These are phyloP conservation scores for Anoplopoma fimbria DNA, from an alignment of 2,113 vertebrate species.

Conservation along the genomic window DNA sequence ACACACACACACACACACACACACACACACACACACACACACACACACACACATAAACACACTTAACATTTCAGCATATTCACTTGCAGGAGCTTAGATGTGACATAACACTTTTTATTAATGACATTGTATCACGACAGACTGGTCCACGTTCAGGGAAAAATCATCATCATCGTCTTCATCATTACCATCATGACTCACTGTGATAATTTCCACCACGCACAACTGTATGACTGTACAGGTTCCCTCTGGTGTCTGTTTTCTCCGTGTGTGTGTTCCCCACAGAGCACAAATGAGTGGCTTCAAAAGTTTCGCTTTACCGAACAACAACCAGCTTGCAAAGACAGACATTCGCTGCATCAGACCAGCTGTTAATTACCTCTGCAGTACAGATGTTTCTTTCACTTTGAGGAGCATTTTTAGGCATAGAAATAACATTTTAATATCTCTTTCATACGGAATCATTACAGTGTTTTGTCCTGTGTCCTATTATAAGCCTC, in stretches of 20 bases:
- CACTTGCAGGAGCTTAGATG: conserved; percentile 76
- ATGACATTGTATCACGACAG: conserved; percentile 96
- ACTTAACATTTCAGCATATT: conserved; percentile 16
- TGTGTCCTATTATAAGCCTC: conserved; percentile 20
- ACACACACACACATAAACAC: conserved; percentile 34
- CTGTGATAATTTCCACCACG: conserved; percentile 50
- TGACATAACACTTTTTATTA: conserved; percentile 95
- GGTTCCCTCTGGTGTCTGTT: conserved; percentile 35
- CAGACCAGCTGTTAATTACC: conserved; percentile 48
- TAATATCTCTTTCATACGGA: conserved; percentile 27
- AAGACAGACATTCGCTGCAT: conserved; percentile 43
- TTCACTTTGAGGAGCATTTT: conserved; percentile 38
- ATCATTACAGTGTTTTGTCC: conserved; percentile 13
- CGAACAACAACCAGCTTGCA: conserved; percentile 25
- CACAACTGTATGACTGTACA: conserved; percentile 52
- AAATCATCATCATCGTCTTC: conserved; percentile 69
- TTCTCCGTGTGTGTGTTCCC: conserved; percentile 9
- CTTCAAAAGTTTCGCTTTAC: background rate
- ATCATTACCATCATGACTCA: conserved; percentile 60
- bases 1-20: background rate
- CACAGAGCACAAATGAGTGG: conserved; percentile 27
- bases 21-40: conserved; percentile 7
- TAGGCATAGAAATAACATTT: conserved; percentile 39
- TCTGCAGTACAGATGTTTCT: conserved; percentile 56
- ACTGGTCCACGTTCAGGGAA: conserved; percentile 89